phyloP scores from a whole-genome alignment of 1,140 invertebrate genomes.

The Ceratitis capitata region DNA sequence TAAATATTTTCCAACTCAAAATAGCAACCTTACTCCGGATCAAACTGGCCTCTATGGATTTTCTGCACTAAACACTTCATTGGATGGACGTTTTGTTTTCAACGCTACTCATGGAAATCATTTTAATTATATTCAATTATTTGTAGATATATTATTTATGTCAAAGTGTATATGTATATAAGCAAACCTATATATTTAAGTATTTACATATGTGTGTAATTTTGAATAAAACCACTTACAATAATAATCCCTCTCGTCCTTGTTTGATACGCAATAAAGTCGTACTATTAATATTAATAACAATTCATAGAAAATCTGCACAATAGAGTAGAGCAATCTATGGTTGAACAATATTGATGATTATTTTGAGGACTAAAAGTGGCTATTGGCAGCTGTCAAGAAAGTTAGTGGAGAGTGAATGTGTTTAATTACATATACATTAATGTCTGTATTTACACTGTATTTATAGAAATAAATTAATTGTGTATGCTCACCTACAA shows the following conservation, averaged over 20 bases:
- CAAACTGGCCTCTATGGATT: too few species aligned
- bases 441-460: too few species aligned
- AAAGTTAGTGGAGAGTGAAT: too few species aligned
- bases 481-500: too few species aligned
- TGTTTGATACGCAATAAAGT: background rate
- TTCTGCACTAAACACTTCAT: too few species aligned
- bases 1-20: too few species aligned
- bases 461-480: too few species aligned
- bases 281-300: background rate
- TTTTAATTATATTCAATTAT: background rate
- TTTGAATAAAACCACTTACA: background rate
- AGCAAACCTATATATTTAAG: background rate
- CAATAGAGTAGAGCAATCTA: background rate
- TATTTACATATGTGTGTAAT: background rate
- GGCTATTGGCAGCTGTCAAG: background rate
- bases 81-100: too few species aligned
- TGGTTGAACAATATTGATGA: background rate
- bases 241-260: background rate
- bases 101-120: background rate
- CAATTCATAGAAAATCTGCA: background rate
- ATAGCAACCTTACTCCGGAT: too few species aligned
- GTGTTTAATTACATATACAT: background rate
- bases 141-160: background rate
- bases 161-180: background rate
- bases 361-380: background rate